Conservation (phyloP, 2,888 invertebrate genomes). For the Molorchus minor region DNA sequence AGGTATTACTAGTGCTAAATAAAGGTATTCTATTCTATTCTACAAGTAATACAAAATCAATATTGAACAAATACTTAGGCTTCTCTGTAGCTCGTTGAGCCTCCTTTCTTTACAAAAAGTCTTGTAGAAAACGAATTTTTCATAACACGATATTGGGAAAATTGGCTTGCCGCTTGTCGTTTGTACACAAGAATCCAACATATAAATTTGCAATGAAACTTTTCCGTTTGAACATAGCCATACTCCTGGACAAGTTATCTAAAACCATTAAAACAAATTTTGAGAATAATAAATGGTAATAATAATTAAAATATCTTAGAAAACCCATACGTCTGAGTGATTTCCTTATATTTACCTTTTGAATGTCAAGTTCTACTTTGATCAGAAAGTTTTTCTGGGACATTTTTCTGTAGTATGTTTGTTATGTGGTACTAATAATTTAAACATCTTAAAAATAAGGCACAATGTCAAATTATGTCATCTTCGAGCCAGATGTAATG, state of each 20-base stretch:
- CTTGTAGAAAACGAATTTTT: constrained; percentile 77
- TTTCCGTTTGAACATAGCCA: constrained; percentile 85
- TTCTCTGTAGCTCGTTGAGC: constrained; percentile 62
- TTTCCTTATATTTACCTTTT: constrained; percentile 66
- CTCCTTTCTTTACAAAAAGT: constrained; percentile 62
- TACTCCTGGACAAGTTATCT: constrained; percentile 87
- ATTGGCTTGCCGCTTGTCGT: constrained; percentile 72
- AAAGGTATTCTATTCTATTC: neutral
- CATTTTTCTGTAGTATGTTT: constrained; percentile 40
- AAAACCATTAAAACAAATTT: constrained; percentile 4
- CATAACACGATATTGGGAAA: constrained; percentile 77
- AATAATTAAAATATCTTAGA: neutral
- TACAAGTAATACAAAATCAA: neutral
- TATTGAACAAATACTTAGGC: constrained; percentile 54
- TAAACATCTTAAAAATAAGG: neutral
- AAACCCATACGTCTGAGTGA: neutral
- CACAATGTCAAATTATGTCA: constrained; percentile 4
- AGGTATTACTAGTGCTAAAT: no score
- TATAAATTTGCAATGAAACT: constrained; percentile 74
- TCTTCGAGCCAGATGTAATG: constrained; percentile 7
- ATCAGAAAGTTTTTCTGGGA: constrained; percentile 67
- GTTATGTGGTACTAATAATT: constrained; percentile 9
- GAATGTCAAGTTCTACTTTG: constrained; percentile 68
- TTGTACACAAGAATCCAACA: constrained; percentile 75
- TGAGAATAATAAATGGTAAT: neutral